Base-by-base conservation (phyloP, 2,113 vertebrate species). In the Mionectes macconnelli region DNA sequence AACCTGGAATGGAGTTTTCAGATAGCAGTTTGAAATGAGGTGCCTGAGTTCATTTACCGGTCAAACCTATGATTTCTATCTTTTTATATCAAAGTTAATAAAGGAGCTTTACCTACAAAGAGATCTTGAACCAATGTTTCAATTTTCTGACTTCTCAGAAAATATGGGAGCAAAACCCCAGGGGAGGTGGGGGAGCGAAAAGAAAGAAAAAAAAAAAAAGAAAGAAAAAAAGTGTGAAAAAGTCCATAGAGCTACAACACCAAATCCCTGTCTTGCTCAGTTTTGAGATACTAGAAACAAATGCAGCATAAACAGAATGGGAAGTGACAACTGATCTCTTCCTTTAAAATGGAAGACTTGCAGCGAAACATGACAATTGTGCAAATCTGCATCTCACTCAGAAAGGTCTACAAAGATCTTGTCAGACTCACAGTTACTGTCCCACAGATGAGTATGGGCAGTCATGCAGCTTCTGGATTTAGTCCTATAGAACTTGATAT, bases 101-200 rank as follows among this genome's bases (percentile, higher is more conserved):
- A 72, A 60, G 20, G 35, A 63, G 6, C 5, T 78, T 78, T 68
- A 40, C 23, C 3, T 56, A 70, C 21, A 63, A 63, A 27, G 52
- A 78, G 28, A 50, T 16, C 25, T 56, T 88, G 45, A 76, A 40
- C 8, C 39, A 12, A 23, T 56, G 20, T 69, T 92, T 89, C 37
- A 12, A 8, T 45, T 80, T 70, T 37, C 17, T 73, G 21, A 60
- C 9, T 86, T 84, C 23, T 77, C 31, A 60, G 27, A 8, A 47
- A 10, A 49, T 28, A 59, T 9, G 4, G 3, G 6, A 80, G 8
- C 59, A 90, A 76, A 94, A 25, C 12, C 35, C 0, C 6, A 7
- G 7, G 42, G 42, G 42, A 16, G 0, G 8, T 3, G 0, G 1
- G 28, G 23, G 8, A 47, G 21, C 8, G 7, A 2, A 7, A 18